A percentile compares a stretch with the other conserved stretches of the same genome.
These are phyloP conservation scores for Nothoprocta pentlandii DNA, from an alignment of 2,113 vertebrate species.

Conservation along the genomic window DNA sequence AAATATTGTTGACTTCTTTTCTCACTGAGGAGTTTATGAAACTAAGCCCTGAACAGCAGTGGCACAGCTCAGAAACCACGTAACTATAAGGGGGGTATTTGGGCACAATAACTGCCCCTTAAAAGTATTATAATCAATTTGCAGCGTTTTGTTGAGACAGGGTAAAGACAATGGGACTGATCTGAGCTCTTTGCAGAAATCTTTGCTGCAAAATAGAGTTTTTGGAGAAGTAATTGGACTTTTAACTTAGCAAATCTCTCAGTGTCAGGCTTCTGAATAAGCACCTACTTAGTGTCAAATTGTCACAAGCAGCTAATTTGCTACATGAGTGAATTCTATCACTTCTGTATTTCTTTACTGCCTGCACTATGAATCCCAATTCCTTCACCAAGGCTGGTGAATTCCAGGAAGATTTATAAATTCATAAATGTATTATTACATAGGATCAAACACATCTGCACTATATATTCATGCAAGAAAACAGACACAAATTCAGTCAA, in stretches of 20 bases:
- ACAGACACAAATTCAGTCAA: not conserved
- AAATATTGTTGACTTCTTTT: constrained; percentile 43
- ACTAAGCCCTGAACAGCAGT: not conserved
- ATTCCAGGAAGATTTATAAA: not conserved
- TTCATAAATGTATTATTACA: not conserved
- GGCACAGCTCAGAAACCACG: constrained; percentile 32
- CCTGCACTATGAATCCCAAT: not conserved
- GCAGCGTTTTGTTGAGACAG: not conserved
- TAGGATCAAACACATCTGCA: not conserved
- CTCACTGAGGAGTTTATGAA: constrained; percentile 43
- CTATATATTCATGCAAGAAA: not conserved
- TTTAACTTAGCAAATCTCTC: not conserved
- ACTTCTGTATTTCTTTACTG: not conserved
- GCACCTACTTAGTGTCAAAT: not conserved
- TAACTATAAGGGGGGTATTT: constrained; percentile 39
- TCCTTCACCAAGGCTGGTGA: not conserved
- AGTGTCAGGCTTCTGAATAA: not conserved
- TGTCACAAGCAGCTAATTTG: not conserved
- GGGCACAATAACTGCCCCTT: not conserved
- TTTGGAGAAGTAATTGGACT: not conserved
- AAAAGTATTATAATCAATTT: not conserved
- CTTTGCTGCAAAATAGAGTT: not conserved
- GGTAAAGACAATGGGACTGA: not conserved
- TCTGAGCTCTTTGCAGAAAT: not conserved
- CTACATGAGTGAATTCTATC: not conserved